Evolutionary conservation across 2,888 invertebrate species (phyloP).

Genomic region (Noctua janthina): DNA sequence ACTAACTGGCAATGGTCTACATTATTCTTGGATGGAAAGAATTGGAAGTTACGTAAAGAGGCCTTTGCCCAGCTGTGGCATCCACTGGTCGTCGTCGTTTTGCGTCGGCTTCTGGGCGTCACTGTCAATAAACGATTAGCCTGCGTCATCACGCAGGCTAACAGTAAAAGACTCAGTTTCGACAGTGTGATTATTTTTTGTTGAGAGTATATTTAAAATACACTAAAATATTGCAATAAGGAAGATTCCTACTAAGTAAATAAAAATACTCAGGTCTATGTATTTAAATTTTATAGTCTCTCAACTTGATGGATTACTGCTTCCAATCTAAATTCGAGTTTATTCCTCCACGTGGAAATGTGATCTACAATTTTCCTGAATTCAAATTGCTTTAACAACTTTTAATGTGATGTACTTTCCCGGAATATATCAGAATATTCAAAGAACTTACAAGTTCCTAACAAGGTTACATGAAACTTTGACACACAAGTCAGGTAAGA

Average conservation of each 20-base stretch:
- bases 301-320: neutral
- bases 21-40: neutral
- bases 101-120: too few relatives aligned
- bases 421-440: slow-evolving; percentile 25
- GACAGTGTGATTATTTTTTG: neutral
- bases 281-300: neutral
- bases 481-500: neutral
- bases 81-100: too few relatives aligned
- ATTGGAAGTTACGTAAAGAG: neutral
- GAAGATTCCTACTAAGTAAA: neutral
- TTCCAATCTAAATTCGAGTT: neutral
- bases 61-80: neutral
- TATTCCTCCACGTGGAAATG: neutral
- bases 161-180: neutral
- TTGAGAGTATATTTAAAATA: neutral
- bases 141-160: neutral
- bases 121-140: too few relatives aligned
- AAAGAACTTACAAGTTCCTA: slow-evolving; percentile 28
- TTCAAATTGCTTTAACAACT: slow-evolving; percentile 34
- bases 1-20: neutral
- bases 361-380: slow-evolving; percentile 15
- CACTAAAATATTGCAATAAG: neutral
- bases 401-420: slow-evolving; percentile 36
- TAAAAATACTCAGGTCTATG: neutral
- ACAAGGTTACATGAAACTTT: slow-evolving; percentile 26